Conservation (phyloP, 2,888 invertebrate species). For the Sycophila texana region DNA sequence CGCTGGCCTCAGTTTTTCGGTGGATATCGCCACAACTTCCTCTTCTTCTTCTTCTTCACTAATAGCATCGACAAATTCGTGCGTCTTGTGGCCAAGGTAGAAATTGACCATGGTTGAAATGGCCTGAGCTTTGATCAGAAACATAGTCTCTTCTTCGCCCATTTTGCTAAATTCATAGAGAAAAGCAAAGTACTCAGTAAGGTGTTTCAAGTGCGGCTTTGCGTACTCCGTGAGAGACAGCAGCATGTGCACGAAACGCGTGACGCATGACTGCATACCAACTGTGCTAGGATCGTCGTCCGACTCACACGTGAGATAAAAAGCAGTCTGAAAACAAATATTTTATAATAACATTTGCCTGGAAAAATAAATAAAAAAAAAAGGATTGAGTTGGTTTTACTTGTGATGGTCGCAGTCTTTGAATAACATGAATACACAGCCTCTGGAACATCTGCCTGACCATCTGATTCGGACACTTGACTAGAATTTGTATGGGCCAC, state of each 20-base stretch:
- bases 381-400: constrained; percentile 7
- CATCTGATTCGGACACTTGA: constrained; percentile 98
- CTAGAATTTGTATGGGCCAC: constrained; percentile 95
- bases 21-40: constrained; percentile 81
- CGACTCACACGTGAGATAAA: constrained; percentile 81
- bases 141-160: constrained; percentile 95
- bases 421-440: constrained; percentile 95
- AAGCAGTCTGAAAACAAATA: constrained; percentile 73
- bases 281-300: constrained; percentile 77
- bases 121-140: constrained; percentile 90
- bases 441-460: constrained; percentile 98
- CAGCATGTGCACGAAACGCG: constrained; percentile 92
- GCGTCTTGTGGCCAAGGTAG: constrained; percentile 90
- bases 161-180: constrained; percentile 95
- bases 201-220: constrained; percentile 88
- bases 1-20: constrained; percentile 90
- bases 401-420: constrained; percentile 85
- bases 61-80: constrained; percentile 84
- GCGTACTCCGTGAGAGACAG: constrained; percentile 92
- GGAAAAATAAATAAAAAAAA: background rate
- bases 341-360: background rate
- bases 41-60: constrained; percentile 85
- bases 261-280: constrained; percentile 91
- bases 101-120: constrained; percentile 94
- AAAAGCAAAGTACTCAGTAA: constrained; percentile 95